These are phyloP conservation scores for Venustaconcha ellipsiformis DNA, from an alignment of 1,140 invertebrate genomes.

Conservation along the genomic window DNA sequence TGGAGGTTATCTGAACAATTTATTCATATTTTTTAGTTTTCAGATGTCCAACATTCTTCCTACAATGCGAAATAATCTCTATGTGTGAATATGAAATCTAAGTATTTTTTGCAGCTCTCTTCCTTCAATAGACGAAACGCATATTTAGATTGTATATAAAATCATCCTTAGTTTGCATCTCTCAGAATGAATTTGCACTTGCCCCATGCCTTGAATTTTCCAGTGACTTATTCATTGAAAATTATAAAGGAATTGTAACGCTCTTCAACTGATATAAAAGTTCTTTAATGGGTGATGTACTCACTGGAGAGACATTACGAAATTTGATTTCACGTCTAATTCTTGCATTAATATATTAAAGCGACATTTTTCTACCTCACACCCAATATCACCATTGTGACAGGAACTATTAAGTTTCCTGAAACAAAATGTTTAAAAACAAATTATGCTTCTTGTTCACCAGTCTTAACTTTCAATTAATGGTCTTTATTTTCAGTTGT, in stretches of 20 bases:
- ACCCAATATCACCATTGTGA: conserved; percentile 16
- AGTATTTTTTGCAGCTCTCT: conserved; percentile 7
- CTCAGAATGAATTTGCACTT: neutral
- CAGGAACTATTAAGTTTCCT: conserved; percentile 18
- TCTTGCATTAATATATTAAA: neutral
- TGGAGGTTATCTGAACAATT: no score
- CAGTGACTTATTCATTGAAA: neutral
- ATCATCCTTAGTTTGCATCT: neutral
- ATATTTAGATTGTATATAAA: conserved; percentile 2
- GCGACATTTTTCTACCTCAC: conserved; percentile 9
- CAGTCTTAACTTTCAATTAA: conserved; percentile 1
- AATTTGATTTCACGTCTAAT: conserved; percentile 3
- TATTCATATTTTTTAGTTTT: no score
- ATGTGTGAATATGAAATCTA: conserved; percentile 9
- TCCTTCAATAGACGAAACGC: neutral
- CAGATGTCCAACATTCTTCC: neutral
- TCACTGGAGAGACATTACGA: neutral
- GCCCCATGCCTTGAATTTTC: conserved; percentile 13
- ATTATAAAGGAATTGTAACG: neutral
- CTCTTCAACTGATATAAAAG: neutral
- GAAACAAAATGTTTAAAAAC: conserved; percentile 27
- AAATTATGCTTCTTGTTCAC: conserved; percentile 12
- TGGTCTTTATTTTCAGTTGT: neutral
- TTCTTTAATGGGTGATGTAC: neutral
- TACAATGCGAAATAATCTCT: conserved; percentile 1